phyloP scores from a whole-genome alignment of 2,797 vertebrate genomes.

The Coccyzus lansbergi region DNA sequence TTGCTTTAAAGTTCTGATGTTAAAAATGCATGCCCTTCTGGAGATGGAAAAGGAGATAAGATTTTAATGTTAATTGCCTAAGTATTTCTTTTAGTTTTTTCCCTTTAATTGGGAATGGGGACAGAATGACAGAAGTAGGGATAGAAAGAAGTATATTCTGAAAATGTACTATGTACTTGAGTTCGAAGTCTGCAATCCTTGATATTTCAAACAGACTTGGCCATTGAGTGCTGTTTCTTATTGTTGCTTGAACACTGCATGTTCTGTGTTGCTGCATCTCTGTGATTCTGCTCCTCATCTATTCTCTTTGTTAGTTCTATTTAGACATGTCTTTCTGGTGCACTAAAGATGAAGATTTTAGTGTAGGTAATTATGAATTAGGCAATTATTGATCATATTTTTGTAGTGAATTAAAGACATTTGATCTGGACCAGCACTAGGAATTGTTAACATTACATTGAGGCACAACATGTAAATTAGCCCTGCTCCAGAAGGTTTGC shows the following conservation, averaged over 20 bases:
- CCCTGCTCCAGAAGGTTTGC: neutral
- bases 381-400: neutral
- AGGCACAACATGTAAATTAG: neutral
- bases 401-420: neutral
- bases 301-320: neutral
- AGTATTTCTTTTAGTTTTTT: neutral
- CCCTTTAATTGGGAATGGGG: neutral
- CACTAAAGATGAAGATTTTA: neutral
- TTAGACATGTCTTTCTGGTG: neutral
- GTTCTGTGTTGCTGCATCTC: neutral
- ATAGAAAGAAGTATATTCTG: neutral
- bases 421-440: neutral
- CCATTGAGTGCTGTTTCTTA: neutral
- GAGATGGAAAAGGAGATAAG: neutral
- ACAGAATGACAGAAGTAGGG: neutral
- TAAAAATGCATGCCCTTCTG: neutral
- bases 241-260: neutral
- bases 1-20: neutral
- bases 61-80: neutral
- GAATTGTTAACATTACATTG: neutral
- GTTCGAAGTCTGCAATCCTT: neutral
- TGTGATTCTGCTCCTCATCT: neutral
- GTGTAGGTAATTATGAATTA: conserved; percentile 3
- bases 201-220: neutral
- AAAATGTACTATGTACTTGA: neutral